Evolutionary conservation across 2,888 invertebrate genomes (phyloP).

Genomic region (Dryobota labecula): DNA sequence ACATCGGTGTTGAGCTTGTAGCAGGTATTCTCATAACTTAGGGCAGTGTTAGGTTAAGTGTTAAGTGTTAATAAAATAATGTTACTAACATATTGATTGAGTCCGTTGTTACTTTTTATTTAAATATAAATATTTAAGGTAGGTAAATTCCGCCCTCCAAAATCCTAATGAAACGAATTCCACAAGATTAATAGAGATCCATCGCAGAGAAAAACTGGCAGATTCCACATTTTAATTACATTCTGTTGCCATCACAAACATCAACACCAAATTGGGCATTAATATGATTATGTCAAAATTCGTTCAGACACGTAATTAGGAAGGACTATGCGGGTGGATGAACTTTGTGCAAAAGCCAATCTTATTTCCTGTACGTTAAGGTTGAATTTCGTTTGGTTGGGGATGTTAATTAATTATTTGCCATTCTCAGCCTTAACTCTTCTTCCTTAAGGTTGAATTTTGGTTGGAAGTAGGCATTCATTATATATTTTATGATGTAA

Average conservation of each 20-base stretch:
- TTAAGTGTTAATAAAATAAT: too few relatives aligned
- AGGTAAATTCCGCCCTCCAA: background rate
- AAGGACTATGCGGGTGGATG: conserved; percentile 50
- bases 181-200: conserved; percentile 1
- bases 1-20: too few relatives aligned
- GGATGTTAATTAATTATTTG: background rate
- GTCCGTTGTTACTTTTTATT: too few relatives aligned
- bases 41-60: too few relatives aligned
- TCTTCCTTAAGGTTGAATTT: accelerated
- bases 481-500: conserved; percentile 63
- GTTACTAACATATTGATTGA: too few relatives aligned
- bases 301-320: conserved; percentile 50
- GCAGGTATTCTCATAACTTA: too few relatives aligned
- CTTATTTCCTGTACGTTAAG: accelerated
- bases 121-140: too few relatives aligned
- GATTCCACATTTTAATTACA: conserved; percentile 41
- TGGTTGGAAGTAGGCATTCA: background rate
- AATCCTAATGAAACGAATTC: background rate
- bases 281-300: conserved; percentile 61
- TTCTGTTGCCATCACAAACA: conserved; percentile 44
- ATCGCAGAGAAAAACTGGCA: conserved; percentile 19
- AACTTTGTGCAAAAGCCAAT: conserved; percentile 3
- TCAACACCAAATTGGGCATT: conserved; percentile 55
- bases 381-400: background rate
- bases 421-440: background rate